phyloP scores from a whole-genome alignment of 2,888 invertebrate genomes.

The Tetropium fuscum region DNA sequence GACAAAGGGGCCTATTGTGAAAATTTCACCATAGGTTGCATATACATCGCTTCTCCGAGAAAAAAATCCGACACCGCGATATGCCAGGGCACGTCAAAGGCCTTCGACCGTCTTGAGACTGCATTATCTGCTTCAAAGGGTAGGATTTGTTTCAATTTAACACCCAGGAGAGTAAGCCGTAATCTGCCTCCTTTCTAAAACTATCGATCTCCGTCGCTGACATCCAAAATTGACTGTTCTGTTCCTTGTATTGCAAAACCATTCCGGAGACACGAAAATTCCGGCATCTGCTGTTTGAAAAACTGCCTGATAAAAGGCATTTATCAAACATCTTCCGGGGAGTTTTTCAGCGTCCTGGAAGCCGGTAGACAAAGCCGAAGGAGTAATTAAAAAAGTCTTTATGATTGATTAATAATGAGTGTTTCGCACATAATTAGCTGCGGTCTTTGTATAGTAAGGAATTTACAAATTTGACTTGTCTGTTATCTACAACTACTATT shows the following conservation, averaged over 20 bases:
- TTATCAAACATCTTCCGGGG: constrained; percentile 17
- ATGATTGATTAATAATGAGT: too few species aligned
- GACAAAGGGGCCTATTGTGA: constrained; percentile 19
- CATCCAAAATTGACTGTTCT: constrained; percentile 20
- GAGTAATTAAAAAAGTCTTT: constrained; percentile 15
- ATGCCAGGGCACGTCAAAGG: constrained; percentile 11
- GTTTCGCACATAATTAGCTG: too few species aligned
- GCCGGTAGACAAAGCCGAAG: neutral
- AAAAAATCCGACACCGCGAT: constrained; percentile 8
- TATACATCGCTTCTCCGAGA: constrained; percentile 20
- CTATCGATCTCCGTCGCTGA: constrained; percentile 19
- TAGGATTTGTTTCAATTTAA: constrained; percentile 27
- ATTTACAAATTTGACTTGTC: too few species aligned
- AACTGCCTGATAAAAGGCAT: constrained; percentile 11
- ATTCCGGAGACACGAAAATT: constrained; percentile 18
- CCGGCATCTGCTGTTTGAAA: neutral
- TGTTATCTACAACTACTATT: too few species aligned
- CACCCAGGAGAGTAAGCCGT: constrained; percentile 12
- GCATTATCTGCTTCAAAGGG: constrained; percentile 22
- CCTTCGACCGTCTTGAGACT: constrained; percentile 15
- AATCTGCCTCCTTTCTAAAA: constrained; percentile 13
- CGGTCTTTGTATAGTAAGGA: too few species aligned
- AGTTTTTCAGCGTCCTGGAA: neutral
- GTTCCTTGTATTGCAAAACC: constrained; percentile 17
- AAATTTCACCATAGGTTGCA: constrained; percentile 20